These are phyloP conservation scores for Hemibates koningsi DNA, from an alignment of 2,113 vertebrate species.

Conservation along the genomic window DNA sequence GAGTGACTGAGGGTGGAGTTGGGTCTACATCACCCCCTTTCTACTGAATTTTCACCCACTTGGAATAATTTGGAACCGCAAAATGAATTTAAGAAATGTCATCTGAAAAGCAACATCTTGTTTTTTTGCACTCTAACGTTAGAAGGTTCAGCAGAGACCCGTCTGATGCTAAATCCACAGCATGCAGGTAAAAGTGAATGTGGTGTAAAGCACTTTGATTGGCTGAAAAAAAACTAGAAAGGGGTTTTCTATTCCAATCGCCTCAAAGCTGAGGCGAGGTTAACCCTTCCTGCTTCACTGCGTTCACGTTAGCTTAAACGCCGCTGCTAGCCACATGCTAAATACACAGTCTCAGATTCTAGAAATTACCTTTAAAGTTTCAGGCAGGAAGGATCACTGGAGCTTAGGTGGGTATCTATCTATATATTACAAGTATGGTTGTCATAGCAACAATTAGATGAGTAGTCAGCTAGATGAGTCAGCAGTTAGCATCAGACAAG, in stretches of 20 bases:
- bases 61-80: rapidly evolving
- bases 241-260: not conserved
- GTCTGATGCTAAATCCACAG: not conserved
- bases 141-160: not conserved
- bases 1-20: not conserved
- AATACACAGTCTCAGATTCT: not conserved
- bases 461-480: not conserved
- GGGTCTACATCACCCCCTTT: not conserved
- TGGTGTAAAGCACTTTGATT: not conserved
- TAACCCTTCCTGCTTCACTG: not conserved
- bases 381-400: not conserved
- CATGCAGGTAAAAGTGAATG: not conserved
- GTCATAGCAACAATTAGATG: not conserved
- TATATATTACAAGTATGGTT: not conserved
- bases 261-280: not conserved
- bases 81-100: not conserved
- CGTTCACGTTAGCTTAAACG: rapidly evolving
- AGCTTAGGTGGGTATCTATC: not conserved
- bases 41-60: not conserved
- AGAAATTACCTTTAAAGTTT: not conserved
- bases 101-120: not conserved
- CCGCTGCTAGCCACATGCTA: not conserved
- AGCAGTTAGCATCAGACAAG: not conserved
- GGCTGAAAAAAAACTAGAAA: not conserved
- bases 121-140: not conserved